These are phyloP conservation scores for Microchrysa polita DNA, from an alignment of 2,888 invertebrate species.

Conservation along the genomic window DNA sequence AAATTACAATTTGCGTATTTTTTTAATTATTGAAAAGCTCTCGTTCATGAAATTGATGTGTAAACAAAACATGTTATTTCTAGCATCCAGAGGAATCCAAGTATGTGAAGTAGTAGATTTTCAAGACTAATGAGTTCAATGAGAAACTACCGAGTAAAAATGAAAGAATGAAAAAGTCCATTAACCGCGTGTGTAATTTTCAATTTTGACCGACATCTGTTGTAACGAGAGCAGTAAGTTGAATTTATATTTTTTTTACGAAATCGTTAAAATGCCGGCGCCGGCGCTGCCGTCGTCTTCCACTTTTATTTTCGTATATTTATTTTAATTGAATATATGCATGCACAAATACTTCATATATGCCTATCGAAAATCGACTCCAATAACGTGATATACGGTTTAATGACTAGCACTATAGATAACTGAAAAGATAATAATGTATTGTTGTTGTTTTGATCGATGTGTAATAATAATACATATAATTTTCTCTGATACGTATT, in stretches of 20 bases:
- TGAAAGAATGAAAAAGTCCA: conserved; percentile 19
- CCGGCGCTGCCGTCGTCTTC: not conserved
- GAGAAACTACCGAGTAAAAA: too few relatives aligned
- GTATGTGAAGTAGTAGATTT: not conserved
- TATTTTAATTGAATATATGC: too few relatives aligned
- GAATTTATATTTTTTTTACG: not conserved
- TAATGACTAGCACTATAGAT: too few relatives aligned
- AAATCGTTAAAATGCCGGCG: not conserved
- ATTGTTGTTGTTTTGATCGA: too few relatives aligned
- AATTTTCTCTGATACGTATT: too few relatives aligned
- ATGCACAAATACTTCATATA: too few relatives aligned
- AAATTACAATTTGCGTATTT: conserved; percentile 1
- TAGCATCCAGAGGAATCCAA: not conserved
- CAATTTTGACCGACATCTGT: conserved; percentile 17
- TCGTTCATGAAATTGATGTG: not conserved
- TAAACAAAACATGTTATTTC: conserved; percentile 3
- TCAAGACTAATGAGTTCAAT: conserved; percentile 22
- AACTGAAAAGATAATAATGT: too few relatives aligned
- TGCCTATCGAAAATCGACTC: too few relatives aligned
- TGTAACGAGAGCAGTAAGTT: not conserved
- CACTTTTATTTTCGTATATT: conserved; percentile 4
- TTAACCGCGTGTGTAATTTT: conserved; percentile 20
- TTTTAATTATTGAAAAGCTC: not conserved
- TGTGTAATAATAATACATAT: too few relatives aligned
- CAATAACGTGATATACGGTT: too few relatives aligned